phyloP scores from a whole-genome alignment of 1,140 invertebrate genomes.

The Ditylenchus dipsaci region DNA sequence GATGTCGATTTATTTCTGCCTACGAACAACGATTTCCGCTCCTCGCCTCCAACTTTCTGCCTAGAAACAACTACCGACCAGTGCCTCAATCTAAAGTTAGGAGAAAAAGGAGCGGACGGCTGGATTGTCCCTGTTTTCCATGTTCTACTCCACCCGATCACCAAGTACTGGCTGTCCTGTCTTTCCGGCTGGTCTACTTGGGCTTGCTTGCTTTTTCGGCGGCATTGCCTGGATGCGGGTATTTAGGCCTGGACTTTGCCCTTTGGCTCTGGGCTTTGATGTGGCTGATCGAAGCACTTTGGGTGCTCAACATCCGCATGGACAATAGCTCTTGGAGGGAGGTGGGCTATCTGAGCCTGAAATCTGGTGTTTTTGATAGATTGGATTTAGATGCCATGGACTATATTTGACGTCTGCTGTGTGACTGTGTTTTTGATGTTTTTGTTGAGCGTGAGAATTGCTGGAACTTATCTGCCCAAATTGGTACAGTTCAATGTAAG shows the following conservation, averaged over 20 bases:
- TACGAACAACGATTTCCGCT: not conserved
- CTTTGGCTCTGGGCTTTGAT: slow-evolving; percentile 52
- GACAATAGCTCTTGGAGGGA: slow-evolving; percentile 18
- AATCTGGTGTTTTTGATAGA: not conserved
- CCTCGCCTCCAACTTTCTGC: not conserved
- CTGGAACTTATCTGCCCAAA: not conserved
- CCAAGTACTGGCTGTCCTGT: slow-evolving; percentile 54
- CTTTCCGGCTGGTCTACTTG: slow-evolving; percentile 49
- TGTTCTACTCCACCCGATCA: slow-evolving; percentile 54
- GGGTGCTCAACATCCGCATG: slow-evolving; percentile 33
- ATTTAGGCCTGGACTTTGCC: slow-evolving; percentile 30
- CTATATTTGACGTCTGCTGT: slow-evolving; percentile 15
- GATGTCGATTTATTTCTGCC: not conserved
- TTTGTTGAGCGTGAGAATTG: not conserved
- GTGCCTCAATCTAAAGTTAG: not conserved
- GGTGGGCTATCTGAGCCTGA: slow-evolving; percentile 4
- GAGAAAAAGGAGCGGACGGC: not conserved
- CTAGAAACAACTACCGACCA: not conserved
- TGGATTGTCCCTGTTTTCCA: not conserved
- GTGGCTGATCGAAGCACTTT: slow-evolving; percentile 48
- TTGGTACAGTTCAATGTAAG: not conserved
- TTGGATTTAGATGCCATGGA: slow-evolving; percentile 9
- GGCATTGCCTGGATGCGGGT: slow-evolving; percentile 46
- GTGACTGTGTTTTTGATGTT: slow-evolving; percentile 9
- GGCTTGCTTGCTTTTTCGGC: slow-evolving; percentile 38